A percentile compares a stretch with the other conserved stretches of the same genome.
Evolutionary conservation across 2,888 invertebrate species (phyloP).

Genomic region (Osmoderma eremita): DNA sequence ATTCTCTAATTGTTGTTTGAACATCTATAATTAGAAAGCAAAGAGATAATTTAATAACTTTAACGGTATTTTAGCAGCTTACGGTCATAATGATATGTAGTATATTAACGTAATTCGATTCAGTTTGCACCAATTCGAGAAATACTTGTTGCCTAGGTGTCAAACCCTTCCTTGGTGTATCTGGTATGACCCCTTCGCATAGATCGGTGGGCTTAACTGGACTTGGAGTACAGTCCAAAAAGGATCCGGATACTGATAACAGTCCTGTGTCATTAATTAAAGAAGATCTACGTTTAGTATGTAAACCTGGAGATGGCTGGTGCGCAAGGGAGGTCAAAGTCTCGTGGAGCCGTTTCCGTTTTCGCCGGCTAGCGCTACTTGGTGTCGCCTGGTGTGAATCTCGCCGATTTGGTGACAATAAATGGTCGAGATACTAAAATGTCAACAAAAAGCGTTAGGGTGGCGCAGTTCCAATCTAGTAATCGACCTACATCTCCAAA

Average conservation of each 20-base stretch:
- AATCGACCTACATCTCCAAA: conserved; percentile 80
- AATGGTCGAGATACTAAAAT: conserved; percentile 65
- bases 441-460: background rate
- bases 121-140: conserved; percentile 94
- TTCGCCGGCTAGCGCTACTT: conserved; percentile 71
- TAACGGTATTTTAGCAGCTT: conserved; percentile 57
- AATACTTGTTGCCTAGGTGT: conserved; percentile 84
- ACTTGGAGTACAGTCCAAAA: conserved; percentile 88
- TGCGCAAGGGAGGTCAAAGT: conserved; percentile 69
- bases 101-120: conserved; percentile 96
- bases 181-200: conserved; percentile 59
- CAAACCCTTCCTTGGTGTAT: conserved; percentile 74
- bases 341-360: conserved; percentile 82
- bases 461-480: background rate
- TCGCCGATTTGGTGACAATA: conserved; percentile 66
- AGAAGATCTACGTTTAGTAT: conserved; percentile 82
- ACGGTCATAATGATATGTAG: conserved; percentile 92
- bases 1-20: conserved; percentile 92
- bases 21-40: conserved; percentile 71
- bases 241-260: conserved; percentile 86
- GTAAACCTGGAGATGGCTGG: conserved; percentile 68
- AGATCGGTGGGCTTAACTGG: conserved; percentile 69
- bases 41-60: background rate
- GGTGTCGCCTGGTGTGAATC: conserved; percentile 68
- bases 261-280: conserved; percentile 83